Conservation (phyloP, 2,797 vertebrate genomes). For the Esox masquinongy region DNA sequence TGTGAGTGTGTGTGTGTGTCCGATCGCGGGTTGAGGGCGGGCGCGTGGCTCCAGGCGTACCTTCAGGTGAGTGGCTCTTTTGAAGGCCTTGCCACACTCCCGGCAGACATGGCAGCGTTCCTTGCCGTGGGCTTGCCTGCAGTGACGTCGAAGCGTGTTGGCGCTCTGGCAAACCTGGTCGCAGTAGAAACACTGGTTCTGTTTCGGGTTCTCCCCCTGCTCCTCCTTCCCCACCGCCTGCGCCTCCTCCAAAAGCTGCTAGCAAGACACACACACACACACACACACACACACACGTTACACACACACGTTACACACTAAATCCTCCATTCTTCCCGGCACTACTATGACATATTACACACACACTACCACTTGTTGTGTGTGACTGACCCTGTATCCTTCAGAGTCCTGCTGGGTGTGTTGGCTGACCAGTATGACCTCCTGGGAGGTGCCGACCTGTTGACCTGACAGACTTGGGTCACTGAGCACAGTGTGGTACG, state of each 20-base stretch:
- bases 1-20: no score
- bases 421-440: slow-evolving; percentile 92
- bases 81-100: slow-evolving; percentile 94
- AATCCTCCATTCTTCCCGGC: neutral
- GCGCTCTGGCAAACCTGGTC: slow-evolving; percentile 81
- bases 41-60: slow-evolving; percentile 60
- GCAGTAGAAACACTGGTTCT: slow-evolving; percentile 90
- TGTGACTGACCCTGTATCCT: slow-evolving; percentile 76
- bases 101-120: slow-evolving; percentile 92
- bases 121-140: slow-evolving; percentile 88
- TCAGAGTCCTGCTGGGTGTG: slow-evolving; percentile 72
- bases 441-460: slow-evolving; percentile 75
- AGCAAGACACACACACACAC: neutral
- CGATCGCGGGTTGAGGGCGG: neutral
- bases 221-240: slow-evolving; percentile 68
- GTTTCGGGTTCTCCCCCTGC: slow-evolving; percentile 75
- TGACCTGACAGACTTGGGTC: slow-evolving; percentile 82
- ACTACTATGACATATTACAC: neutral
- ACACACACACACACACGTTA: slow-evolving; percentile 14
- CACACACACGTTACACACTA: slow-evolving; percentile 1
- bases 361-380: slow-evolving; percentile 37
- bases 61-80: slow-evolving; percentile 96
- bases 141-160: slow-evolving; percentile 85
- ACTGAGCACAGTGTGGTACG: slow-evolving; percentile 85
- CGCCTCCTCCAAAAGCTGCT: slow-evolving; percentile 78